phyloP scores from a whole-genome alignment of 2,797 vertebrate species.

The Liparis tanakae region DNA sequence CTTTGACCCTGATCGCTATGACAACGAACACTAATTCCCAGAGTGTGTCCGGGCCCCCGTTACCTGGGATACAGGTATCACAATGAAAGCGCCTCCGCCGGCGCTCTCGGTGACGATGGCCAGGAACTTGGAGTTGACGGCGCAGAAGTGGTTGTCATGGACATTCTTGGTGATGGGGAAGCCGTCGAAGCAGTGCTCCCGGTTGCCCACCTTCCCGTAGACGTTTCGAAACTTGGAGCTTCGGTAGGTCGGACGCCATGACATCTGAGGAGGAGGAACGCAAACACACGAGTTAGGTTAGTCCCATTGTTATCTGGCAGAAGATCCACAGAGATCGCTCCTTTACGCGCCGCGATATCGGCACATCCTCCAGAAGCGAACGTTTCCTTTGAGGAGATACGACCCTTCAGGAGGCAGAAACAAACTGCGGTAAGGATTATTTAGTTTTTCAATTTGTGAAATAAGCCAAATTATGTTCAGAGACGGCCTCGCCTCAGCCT shows the following conservation, averaged over 20 bases:
- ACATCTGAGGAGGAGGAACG: slow-evolving; percentile 86
- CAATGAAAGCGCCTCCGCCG: slow-evolving; percentile 93
- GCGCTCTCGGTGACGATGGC: slow-evolving; percentile 96
- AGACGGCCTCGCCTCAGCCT: neutral
- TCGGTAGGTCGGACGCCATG: slow-evolving; percentile 99
- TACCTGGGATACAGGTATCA: slow-evolving; percentile 95
- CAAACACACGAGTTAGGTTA: neutral
- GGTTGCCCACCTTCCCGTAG: slow-evolving; percentile 94
- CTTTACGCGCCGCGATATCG: neutral
- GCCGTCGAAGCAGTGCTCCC: slow-evolving; percentile 97
- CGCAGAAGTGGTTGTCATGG: slow-evolving; percentile 98
- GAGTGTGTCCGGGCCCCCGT: slow-evolving; percentile 7
- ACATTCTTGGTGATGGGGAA: slow-evolving; percentile 98
- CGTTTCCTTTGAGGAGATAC: neutral
- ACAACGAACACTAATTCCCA: neutral
- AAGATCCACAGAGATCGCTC: neutral
- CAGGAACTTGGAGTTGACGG: slow-evolving; percentile 93
- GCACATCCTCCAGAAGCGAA: neutral
- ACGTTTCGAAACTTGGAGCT: slow-evolving; percentile 99
- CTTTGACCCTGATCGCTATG: neutral
- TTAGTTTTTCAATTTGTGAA: too few species aligned
- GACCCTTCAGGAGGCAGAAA: neutral
- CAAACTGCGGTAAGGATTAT: neutral
- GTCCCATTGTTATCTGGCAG: neutral
- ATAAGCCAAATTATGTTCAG: neutral